phyloP scores from a whole-genome alignment of 2,113 vertebrate genomes.

The Lepus americanus region DNA sequence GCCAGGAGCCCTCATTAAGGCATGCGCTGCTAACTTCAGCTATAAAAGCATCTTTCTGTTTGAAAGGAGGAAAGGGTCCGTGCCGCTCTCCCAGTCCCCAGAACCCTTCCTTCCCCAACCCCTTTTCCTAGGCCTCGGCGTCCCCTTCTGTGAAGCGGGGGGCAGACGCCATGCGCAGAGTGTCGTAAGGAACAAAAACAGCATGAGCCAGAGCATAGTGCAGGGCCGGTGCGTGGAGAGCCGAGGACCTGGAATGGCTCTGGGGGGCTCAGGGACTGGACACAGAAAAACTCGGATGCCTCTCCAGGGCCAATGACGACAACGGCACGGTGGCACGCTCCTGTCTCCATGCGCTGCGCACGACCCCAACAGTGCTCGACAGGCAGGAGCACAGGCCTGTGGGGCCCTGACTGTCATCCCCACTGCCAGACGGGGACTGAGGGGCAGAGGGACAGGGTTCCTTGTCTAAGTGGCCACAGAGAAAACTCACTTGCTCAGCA shows the following conservation, averaged over 20 bases:
- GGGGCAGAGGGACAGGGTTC: neutral
- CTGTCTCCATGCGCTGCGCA: neutral
- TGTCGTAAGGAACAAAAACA: neutral
- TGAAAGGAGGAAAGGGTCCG: neutral
- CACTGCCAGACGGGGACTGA: neutral
- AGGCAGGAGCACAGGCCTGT: neutral
- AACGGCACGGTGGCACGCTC: neutral
- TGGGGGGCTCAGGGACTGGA: neutral
- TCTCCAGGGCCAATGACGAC: neutral
- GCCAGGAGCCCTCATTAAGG: neutral
- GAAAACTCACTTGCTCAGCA: neutral
- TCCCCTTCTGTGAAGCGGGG: conserved; percentile 1
- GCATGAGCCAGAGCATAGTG: neutral
- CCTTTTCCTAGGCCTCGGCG: neutral
- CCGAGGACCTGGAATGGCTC: neutral
- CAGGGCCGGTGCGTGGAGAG: neutral
- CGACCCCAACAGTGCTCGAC: neutral
- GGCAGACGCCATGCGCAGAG: neutral
- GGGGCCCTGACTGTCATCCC: neutral
- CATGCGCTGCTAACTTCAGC: neutral
- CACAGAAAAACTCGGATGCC: neutral
- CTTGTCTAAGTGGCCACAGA: neutral
- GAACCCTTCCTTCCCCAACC: too few species aligned
- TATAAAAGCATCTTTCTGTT: neutral
- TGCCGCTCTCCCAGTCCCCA: neutral